Conservation (phyloP, 2,113 vertebrate genomes). For the Oncorhynchus clarkii region DNA sequence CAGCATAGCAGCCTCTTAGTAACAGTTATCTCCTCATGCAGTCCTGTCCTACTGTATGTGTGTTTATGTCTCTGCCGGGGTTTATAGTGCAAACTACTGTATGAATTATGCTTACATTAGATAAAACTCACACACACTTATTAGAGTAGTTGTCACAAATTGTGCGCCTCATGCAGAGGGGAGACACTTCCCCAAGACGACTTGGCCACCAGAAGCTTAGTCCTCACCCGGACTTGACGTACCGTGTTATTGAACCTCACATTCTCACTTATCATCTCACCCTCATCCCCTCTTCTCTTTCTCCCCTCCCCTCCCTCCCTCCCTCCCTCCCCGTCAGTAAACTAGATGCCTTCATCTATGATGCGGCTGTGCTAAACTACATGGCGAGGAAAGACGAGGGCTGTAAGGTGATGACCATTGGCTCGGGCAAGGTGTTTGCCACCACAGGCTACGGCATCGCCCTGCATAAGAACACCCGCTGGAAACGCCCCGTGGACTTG, state of each 20-base stretch:
- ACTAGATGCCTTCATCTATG: conserved; percentile 92
- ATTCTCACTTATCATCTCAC: conserved; percentile 10
- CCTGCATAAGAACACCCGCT: conserved; percentile 86
- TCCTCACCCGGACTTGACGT: conserved; percentile 31
- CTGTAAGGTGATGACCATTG: conserved; percentile 92
- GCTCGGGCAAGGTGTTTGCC: conserved; percentile 88
- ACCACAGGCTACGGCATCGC: conserved; percentile 90
- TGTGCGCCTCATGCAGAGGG: conserved; percentile 9
- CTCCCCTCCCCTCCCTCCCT: not conserved
- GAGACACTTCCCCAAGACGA: not conserved
- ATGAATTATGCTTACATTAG: not conserved
- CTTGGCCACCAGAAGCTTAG: not conserved
- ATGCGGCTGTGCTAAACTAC: conserved; percentile 89
- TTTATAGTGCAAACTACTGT: not conserved
- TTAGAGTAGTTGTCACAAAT: not conserved
- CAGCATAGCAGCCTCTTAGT: too few species aligned
- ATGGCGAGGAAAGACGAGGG: conserved; percentile 92
- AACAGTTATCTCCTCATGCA: too few species aligned
- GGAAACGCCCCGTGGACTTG: conserved; percentile 87
- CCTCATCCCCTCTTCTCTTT: not conserved
- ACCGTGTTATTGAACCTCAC: conserved; percentile 49
- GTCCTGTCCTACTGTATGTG: too few species aligned
- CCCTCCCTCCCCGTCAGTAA: conserved; percentile 72
- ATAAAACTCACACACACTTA: conserved; percentile 33
- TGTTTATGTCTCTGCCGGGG: not conserved